A percentile compares a stretch with the other conserved stretches of the same genome.
Evolutionary conservation across 2,797 vertebrate species (phyloP).

Genomic region (Brachymystax lenok): DNA sequence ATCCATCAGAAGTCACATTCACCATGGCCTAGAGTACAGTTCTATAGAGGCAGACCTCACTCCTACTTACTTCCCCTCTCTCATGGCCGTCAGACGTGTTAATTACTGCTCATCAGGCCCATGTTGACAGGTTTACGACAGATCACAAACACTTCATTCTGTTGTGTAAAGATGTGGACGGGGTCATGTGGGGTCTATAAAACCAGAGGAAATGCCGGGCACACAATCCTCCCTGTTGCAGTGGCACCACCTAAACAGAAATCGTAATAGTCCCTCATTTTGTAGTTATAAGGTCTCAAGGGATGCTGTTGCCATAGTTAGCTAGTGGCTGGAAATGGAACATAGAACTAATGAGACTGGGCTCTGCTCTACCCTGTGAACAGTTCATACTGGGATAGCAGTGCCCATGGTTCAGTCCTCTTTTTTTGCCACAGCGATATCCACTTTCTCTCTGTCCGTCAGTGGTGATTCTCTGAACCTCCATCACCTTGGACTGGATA

Average conservation of each 20-base stretch:
- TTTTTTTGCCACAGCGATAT: no score
- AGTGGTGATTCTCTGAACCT: no score
- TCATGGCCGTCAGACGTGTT: constrained; percentile 34
- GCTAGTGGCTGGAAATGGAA: background rate
- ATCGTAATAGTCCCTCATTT: background rate
- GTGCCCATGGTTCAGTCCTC: no score
- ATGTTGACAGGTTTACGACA: constrained; percentile 54
- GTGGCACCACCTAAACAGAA: background rate
- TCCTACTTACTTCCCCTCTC: constrained; percentile 52
- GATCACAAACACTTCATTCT: constrained; percentile 51
- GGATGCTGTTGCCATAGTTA: background rate
- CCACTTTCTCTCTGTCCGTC: no score
- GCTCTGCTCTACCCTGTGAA: background rate
- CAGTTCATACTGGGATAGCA: no score
- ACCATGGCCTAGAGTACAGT: constrained; percentile 8
- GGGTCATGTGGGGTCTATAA: constrained; percentile 44
- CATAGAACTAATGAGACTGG: background rate
- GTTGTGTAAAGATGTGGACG: constrained; percentile 34
- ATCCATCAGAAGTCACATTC: constrained; percentile 15
- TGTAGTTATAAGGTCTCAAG: background rate
- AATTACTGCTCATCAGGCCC: constrained; percentile 32
- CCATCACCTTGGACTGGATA: no score
- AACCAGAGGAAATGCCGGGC: constrained; percentile 55
- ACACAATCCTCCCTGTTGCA: background rate
- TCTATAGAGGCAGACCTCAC: constrained; percentile 17